Conservation (phyloP, 1,140 invertebrate species). For the Halesus radiatus region DNA sequence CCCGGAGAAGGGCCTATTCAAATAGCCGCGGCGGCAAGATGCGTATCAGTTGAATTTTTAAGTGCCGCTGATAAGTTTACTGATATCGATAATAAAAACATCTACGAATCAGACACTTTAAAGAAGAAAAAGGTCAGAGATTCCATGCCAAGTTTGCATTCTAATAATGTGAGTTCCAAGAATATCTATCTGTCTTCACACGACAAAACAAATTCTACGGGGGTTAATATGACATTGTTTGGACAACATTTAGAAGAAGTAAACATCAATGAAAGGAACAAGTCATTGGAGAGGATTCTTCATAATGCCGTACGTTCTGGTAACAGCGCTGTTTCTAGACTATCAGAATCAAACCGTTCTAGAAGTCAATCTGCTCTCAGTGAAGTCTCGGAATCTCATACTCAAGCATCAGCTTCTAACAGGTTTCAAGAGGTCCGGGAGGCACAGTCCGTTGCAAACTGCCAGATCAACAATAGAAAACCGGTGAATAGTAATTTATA, state of each 20-base stretch:
- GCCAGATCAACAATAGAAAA: conserved; percentile 29
- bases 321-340: conserved; percentile 11
- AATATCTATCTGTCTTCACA: conserved; percentile 69
- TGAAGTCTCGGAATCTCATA: conserved; percentile 22
- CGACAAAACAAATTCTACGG: conserved; percentile 61
- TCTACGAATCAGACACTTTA: conserved; percentile 79
- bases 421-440: conserved; percentile 6
- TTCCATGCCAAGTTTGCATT: conserved; percentile 65
- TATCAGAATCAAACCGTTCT: conserved; percentile 22
- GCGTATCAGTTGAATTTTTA: conserved; percentile 77
- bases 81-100: conserved; percentile 82
- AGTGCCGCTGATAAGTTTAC: conserved; percentile 77
- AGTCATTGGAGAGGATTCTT: conserved; percentile 48
- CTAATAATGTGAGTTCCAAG: conserved; percentile 65
- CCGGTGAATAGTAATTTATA: conserved; percentile 40
- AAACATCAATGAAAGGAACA: conserved; percentile 34
- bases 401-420: conserved; percentile 18
- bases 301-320: conserved; percentile 38
- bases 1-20: conserved; percentile 69
- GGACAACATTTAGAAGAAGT: conserved; percentile 46
- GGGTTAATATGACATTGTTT: conserved; percentile 21
- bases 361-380: conserved; percentile 37
- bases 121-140: conserved; percentile 73
- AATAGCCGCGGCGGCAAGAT: conserved; percentile 75
- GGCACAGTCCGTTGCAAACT: background rate